phyloP scores from a whole-genome alignment of 2,888 invertebrate genomes.

The Coenonympha glycerion region DNA sequence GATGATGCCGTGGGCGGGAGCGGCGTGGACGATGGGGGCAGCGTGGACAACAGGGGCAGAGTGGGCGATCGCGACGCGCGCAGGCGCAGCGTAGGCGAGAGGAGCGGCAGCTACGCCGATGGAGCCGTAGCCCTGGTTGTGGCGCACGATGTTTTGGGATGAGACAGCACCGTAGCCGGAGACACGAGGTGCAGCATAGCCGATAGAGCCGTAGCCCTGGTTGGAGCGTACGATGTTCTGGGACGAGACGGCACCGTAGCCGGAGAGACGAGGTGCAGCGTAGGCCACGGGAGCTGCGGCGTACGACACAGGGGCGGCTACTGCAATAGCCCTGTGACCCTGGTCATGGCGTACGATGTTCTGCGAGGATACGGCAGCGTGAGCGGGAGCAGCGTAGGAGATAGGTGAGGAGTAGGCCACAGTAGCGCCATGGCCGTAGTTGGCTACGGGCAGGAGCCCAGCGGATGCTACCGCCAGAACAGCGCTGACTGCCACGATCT shows the following conservation, averaged over 20 bases:
- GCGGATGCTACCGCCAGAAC: slow-evolving; percentile 58
- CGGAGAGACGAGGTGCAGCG: slow-evolving; percentile 34
- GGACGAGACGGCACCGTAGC: slow-evolving; percentile 44
- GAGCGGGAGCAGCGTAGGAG: slow-evolving; percentile 39
- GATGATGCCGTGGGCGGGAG: slow-evolving; percentile 40
- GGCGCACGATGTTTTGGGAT: slow-evolving; percentile 55
- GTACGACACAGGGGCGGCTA: slow-evolving; percentile 33
- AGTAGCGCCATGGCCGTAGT: slow-evolving; percentile 41
- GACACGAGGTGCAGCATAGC: slow-evolving; percentile 36
- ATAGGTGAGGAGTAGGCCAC: slow-evolving; percentile 30
- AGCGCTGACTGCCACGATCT: slow-evolving; percentile 56
- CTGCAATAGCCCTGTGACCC: slow-evolving; percentile 25
- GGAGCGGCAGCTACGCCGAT: slow-evolving; percentile 30
- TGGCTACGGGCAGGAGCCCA: slow-evolving; percentile 43
- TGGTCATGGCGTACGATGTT: slow-evolving; percentile 36
- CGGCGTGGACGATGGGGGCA: slow-evolving; percentile 38
- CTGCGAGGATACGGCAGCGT: slow-evolving; percentile 38
- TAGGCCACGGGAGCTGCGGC: slow-evolving; percentile 12
- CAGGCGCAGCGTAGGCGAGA: slow-evolving; percentile 32
- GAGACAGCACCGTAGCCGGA: slow-evolving; percentile 48
- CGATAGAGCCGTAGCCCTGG: slow-evolving; percentile 33
- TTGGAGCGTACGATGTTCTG: slow-evolving; percentile 38
- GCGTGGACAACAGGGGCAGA: slow-evolving; percentile 21
- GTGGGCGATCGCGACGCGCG: slow-evolving; percentile 32
- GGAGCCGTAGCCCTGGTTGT: slow-evolving; percentile 45